Evolutionary conservation across 2,888 invertebrate genomes (phyloP), one percentile per base, ranked within the genome.

Genomic region (Idaea aversata): DNA sequence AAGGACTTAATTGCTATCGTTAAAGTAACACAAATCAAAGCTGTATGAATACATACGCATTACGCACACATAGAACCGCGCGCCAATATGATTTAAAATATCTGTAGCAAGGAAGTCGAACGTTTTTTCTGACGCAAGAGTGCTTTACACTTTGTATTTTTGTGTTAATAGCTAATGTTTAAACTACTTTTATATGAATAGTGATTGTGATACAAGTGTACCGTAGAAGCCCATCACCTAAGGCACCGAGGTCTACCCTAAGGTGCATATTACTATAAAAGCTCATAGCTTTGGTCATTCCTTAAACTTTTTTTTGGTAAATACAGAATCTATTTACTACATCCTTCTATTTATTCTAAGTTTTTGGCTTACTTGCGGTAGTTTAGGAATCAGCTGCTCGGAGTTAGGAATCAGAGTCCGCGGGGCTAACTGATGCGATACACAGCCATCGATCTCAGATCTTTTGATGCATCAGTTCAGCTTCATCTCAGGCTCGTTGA

Each of bases 241-340:
- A 34, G 59, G 71, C 47, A 70, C 70, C 68, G 66, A 69, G 62
- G 64, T 63, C 63, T 64, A 47, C 61, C 60, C 67, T 65, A 63
- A 63, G 75, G 73, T 74, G 72, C 80, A 77, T 80, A 80, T 72
- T 75, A 47, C 79, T 84, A 82, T 85, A 86, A 86, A 88, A 90
- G 91, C 91, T 91, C 81, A 85, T 82, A 91, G 91, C 92, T 91
- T 93, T 92, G 90, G 91, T 91, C 91, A 87, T 85, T 85, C 78
- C 75, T 81, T 81, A 82, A 76, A 76, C 25, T 25, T 25, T 70
- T 77, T 86, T 88, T 90, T 89, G 88, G 88, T 88, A 85, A 80
- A 75, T 78, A 85, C 78, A 77, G 78, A 76, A 81, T 81, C 78
- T 78, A 81, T 77, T 81, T 75, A 77, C 77, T 79, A 83, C 78